Conservation (phyloP, 2,888 invertebrate species). For the Drosophila setosimentum region DNA sequence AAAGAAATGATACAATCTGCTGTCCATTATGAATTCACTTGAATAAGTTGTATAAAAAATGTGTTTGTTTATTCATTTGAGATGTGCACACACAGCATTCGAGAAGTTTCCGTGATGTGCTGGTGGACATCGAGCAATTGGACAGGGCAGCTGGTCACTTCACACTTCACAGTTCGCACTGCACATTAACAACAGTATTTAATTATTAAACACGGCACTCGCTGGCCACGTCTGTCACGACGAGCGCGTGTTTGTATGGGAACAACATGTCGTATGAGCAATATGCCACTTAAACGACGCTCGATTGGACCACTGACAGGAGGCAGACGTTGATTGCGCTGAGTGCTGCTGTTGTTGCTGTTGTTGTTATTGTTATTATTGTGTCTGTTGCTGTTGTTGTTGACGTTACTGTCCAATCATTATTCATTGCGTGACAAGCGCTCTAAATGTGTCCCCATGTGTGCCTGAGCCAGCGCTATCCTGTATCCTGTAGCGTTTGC, state of each 20-base stretch:
- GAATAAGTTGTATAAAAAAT: neutral
- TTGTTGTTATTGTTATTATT: constrained; percentile 7
- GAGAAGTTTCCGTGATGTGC: constrained; percentile 9
- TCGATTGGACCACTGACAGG: constrained; percentile 70
- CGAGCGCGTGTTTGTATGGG: constrained; percentile 26
- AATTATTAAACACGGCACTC: constrained; percentile 69
- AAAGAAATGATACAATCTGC: constrained; percentile 6
- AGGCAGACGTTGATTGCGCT: constrained; percentile 63
- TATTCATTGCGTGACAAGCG: constrained; percentile 80
- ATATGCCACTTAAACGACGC: constrained; percentile 75
- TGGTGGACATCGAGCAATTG: constrained; percentile 16
- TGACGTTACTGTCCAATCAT: constrained; percentile 66
- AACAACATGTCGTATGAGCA: constrained; percentile 73
- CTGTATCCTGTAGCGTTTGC: constrained; percentile 26
- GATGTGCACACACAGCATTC: neutral
- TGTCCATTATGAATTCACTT: constrained; percentile 17
- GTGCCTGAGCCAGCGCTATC: constrained; percentile 17
- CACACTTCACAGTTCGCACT: constrained; percentile 37
- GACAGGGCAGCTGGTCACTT: constrained; percentile 17
- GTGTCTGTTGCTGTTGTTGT: constrained; percentile 30
- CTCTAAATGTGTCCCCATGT: constrained; percentile 64
- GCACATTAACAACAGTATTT: constrained; percentile 67
- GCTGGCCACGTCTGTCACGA: constrained; percentile 22
- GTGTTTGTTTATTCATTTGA: constrained; percentile 1
- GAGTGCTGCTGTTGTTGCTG: constrained; percentile 4